Conservation (phyloP, 2,888 invertebrate species). For the Abrostola triplasia region DNA sequence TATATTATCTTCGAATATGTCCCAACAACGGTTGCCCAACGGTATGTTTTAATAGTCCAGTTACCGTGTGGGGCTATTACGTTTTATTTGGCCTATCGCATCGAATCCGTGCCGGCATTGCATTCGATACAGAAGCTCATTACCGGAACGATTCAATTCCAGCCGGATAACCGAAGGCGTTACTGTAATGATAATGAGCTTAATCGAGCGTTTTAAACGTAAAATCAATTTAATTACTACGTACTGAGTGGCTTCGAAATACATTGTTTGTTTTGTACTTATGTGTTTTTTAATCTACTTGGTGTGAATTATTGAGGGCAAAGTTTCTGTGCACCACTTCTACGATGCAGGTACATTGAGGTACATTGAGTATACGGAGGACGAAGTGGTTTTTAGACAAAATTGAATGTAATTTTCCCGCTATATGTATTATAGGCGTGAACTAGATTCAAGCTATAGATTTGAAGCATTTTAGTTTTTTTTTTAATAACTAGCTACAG, state of each 20-base stretch:
- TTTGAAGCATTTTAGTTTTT: too few relatives aligned
- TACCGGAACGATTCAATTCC: conserved; percentile 72
- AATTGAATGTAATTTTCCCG: too few relatives aligned
- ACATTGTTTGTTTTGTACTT: conserved; percentile 16
- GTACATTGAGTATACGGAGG: too few relatives aligned
- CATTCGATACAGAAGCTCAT: conserved; percentile 67
- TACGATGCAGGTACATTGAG: too few relatives aligned
- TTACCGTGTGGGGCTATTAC: conserved; percentile 47
- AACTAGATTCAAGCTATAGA: too few relatives aligned
- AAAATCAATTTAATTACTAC: conserved; percentile 50
- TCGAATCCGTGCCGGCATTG: conserved; percentile 53
- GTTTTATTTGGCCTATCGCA: conserved; percentile 64
- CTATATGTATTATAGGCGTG: too few relatives aligned
- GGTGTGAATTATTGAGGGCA: neutral
- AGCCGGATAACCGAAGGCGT: conserved; percentile 60
- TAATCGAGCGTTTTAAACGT: conserved; percentile 53
- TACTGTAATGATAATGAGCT: conserved; percentile 65
- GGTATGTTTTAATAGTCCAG: conserved; percentile 39
- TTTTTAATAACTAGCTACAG: too few relatives aligned
- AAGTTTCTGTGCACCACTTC: too few relatives aligned
- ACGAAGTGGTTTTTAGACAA: too few relatives aligned
- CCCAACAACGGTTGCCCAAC: conserved; percentile 36
- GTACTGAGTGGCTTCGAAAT: conserved; percentile 19
- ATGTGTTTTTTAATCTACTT: too few relatives aligned
- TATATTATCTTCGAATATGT: conserved; percentile 7